Conservation (phyloP, 1,140 invertebrate species). For the Drosophila repleta region DNA sequence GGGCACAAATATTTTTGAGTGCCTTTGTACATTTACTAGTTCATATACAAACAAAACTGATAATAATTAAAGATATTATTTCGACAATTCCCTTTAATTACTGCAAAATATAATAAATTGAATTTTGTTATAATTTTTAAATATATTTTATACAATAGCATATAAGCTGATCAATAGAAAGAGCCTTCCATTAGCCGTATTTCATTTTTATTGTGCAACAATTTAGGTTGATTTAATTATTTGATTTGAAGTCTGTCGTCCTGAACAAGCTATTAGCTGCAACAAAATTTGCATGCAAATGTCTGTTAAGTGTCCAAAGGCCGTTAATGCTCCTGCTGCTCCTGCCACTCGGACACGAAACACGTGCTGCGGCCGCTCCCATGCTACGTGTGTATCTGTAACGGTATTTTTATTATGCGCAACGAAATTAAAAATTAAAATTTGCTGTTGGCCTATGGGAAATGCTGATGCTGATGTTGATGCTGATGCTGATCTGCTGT, state of each 20-base stretch:
- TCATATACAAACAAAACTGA: too few species aligned
- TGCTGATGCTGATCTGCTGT: slow-evolving; percentile 50
- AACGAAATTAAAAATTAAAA: slow-evolving; percentile 78
- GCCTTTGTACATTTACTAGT: too few species aligned
- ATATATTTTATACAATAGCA: background rate
- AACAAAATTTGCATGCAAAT: slow-evolving; percentile 14
- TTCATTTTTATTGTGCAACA: background rate
- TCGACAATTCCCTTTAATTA: too few species aligned
- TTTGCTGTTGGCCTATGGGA: slow-evolving; percentile 46
- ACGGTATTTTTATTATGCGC: slow-evolving; percentile 67
- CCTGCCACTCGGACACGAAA: background rate
- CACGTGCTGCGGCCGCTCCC: slow-evolving; percentile 17
- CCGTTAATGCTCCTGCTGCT: slow-evolving; percentile 2
- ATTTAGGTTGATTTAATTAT: slow-evolving; percentile 10
- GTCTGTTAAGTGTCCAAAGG: slow-evolving; percentile 19
- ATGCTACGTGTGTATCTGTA: slow-evolving; percentile 14
- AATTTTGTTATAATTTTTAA: too few species aligned
- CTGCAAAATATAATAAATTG: background rate
- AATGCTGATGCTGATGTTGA: slow-evolving; percentile 54
- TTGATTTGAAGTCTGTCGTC: slow-evolving; percentile 10
- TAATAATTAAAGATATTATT: too few species aligned
- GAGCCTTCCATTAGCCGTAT: background rate
- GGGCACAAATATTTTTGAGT: too few species aligned
- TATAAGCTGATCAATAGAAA: background rate
- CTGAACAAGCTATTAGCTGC: slow-evolving; percentile 8